A percentile compares a stretch with the other conserved stretches of the same genome.
phyloP scores from a whole-genome alignment of 1,140 invertebrate species.

The Camponotus floridanus region DNA sequence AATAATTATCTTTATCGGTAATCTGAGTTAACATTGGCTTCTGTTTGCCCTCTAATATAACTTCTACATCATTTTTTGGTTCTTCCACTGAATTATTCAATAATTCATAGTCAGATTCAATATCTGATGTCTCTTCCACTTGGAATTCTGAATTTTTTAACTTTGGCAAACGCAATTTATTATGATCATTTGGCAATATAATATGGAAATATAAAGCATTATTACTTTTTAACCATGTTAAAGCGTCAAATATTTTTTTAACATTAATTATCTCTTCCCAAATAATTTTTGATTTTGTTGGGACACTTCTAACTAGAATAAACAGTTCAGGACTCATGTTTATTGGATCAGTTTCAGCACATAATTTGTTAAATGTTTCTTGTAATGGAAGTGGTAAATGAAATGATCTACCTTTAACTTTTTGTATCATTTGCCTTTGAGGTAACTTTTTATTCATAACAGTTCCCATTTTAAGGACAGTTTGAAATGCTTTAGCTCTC shows the following conservation, averaged over 20 bases:
- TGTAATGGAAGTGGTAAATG: background rate
- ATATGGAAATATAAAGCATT: conserved; percentile 72
- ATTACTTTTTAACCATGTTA: conserved; percentile 63
- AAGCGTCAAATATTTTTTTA: conserved; percentile 60
- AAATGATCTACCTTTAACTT: background rate
- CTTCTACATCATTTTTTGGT: background rate
- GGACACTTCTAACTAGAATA: conserved; percentile 70
- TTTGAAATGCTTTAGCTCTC: background rate
- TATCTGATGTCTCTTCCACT: background rate
- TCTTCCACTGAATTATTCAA: background rate
- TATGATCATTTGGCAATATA: conserved; percentile 51
- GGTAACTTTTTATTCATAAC: background rate
- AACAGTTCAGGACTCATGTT: conserved; percentile 63
- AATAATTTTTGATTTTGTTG: conserved; percentile 67
- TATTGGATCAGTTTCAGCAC: background rate
- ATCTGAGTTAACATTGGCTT: conserved; percentile 67
- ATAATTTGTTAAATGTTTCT: background rate
- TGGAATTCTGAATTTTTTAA: conserved; percentile 23
- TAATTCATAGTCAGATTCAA: background rate
- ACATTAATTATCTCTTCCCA: conserved; percentile 67
- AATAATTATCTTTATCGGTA: conserved; percentile 68
- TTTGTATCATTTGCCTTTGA: background rate
- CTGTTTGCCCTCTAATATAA: background rate
- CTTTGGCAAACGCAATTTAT: conserved; percentile 26
- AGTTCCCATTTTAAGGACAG: background rate